Conservation (phyloP, 1,140 invertebrate species). For the Spodoptera frugiperda region DNA sequence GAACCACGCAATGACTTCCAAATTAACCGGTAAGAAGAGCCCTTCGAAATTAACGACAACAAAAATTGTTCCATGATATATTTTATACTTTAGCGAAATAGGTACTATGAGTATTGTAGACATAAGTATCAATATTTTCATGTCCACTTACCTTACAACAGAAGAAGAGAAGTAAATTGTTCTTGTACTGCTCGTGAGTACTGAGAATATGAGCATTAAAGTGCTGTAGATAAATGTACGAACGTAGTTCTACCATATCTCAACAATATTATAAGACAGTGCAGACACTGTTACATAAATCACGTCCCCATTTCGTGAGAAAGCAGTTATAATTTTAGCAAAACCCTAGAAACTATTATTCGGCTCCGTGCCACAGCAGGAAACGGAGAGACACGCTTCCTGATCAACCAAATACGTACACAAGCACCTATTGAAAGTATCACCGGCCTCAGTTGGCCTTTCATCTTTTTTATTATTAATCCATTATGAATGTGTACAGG, state of each 20-base stretch:
- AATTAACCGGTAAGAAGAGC: too few species aligned
- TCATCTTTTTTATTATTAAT: constrained; percentile 64
- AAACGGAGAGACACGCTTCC: constrained; percentile 59
- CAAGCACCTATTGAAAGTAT: constrained; percentile 53
- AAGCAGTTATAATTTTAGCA: constrained; percentile 16
- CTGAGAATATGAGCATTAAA: constrained; percentile 3
- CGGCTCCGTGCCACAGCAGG: constrained; percentile 44
- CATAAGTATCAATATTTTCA: too few species aligned
- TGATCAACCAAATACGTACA: constrained; percentile 58
- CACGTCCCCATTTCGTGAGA: neutral
- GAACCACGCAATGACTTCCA: too few species aligned
- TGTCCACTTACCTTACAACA: too few species aligned
- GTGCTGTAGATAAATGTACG: neutral
- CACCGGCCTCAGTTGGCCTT: constrained; percentile 56
- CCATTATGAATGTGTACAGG: constrained; percentile 55
- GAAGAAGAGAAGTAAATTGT: constrained; percentile 9
- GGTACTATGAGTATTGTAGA: too few species aligned
- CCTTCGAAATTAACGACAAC: neutral
- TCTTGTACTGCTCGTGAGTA: constrained; percentile 4
- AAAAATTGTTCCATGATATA: neutral
- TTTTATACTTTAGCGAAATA: too few species aligned
- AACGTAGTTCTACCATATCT: constrained; percentile 7
- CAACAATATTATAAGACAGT: constrained; percentile 7
- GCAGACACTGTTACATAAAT: constrained; percentile 16
- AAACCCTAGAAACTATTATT: constrained; percentile 22